Conservation (phyloP, 2,797 vertebrate genomes). For the Paratrypauchen microcephalus region DNA sequence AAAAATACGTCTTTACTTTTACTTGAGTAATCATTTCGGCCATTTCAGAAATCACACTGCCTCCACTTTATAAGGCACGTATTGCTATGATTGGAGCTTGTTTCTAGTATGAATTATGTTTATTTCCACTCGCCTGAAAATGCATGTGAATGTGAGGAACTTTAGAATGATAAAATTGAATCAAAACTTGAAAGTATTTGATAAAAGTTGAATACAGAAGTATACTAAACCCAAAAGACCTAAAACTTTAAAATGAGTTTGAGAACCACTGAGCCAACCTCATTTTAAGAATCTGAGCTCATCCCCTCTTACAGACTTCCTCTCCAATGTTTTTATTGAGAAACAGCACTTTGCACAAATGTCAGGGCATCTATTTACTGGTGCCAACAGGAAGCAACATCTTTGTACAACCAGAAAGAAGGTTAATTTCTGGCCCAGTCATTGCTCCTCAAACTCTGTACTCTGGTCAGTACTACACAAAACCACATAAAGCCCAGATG, state of each 20-base stretch:
- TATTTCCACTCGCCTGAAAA: too few relatives aligned
- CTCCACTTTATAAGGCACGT: too few relatives aligned
- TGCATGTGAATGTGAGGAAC: too few relatives aligned
- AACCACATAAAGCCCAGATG: constrained; percentile 40
- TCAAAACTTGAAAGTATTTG: too few relatives aligned
- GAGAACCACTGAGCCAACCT: background rate
- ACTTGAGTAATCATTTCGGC: background rate
- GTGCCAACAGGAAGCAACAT: constrained; percentile 30
- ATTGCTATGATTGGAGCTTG: too few relatives aligned
- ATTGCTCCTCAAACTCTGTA: constrained; percentile 34
- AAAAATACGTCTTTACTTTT: background rate
- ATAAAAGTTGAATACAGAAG: too few relatives aligned
- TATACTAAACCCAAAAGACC: too few relatives aligned
- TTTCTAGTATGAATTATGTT: too few relatives aligned
- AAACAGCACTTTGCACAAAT: constrained; percentile 28
- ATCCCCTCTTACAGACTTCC: constrained; percentile 7
- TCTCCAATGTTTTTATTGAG: constrained; percentile 12
- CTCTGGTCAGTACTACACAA: constrained; percentile 45
- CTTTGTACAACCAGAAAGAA: constrained; percentile 33
- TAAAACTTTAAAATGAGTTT: background rate
- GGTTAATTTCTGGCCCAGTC: constrained; percentile 30
- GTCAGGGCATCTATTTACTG: constrained; percentile 10
- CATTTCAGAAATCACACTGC: too few relatives aligned
- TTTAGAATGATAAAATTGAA: too few relatives aligned
- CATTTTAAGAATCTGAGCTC: background rate